These are phyloP conservation scores for Dendrolimus houi DNA, from an alignment of 2,888 invertebrate genomes.

Conservation along the genomic window DNA sequence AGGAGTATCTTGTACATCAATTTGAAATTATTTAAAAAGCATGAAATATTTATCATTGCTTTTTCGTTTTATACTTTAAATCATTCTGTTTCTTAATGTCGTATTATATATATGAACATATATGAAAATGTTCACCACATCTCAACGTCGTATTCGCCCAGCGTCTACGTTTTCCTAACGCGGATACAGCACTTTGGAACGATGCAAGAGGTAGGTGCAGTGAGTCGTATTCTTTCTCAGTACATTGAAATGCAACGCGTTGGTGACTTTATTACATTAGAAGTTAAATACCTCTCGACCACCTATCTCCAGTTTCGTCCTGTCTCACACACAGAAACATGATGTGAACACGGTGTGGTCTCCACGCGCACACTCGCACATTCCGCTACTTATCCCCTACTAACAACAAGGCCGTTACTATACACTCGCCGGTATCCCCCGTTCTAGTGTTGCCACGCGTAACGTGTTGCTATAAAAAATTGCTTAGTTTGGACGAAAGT, in stretches of 20 bases:
- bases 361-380: conserved; percentile 71
- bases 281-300: conserved; percentile 17
- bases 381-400: conserved; percentile 63
- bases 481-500: conserved; percentile 8
- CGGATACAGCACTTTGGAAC: conserved; percentile 5
- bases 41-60: too few relatives aligned
- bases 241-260: conserved; percentile 4
- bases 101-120: too few relatives aligned
- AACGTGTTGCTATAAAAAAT: conserved; percentile 10
- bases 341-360: conserved; percentile 64
- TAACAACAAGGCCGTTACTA: conserved; percentile 58
- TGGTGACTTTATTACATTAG: background rate
- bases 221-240: conserved; percentile 13
- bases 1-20: too few relatives aligned
- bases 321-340: conserved; percentile 24
- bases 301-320: conserved; percentile 22
- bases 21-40: too few relatives aligned
- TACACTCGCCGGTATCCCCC: conserved; percentile 29
- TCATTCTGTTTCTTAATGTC: too few relatives aligned
- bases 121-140: background rate
- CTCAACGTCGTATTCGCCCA: background rate
- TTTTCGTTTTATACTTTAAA: too few relatives aligned
- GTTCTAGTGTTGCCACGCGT: conserved; percentile 11
- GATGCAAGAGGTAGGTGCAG: conserved; percentile 28
- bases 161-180: background rate